Evolutionary conservation across 2,888 invertebrate genomes (phyloP), one percentile per base, ranked within the genome.

Genomic region (Clistopyga incitator): DNA sequence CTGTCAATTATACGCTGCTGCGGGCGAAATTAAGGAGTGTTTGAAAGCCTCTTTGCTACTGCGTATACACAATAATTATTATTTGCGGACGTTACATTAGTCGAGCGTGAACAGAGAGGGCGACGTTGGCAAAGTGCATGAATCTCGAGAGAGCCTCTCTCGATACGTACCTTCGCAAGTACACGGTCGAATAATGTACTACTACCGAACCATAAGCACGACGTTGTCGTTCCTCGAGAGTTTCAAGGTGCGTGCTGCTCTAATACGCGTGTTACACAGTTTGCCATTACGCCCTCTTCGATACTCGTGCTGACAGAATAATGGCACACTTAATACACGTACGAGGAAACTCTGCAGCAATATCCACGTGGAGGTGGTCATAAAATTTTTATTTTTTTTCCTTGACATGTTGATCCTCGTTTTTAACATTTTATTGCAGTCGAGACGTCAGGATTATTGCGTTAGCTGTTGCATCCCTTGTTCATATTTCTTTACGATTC

Each of bases 271-370:
- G 84, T 84, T 84, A 84, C 78, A 78, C 77, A 47, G 68, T 64
- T 75, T 56, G 34, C 75, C 45, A 76, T 76, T 71, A 78, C 78
- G 78, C 84, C 84, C 84, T 78, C 70, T 78, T 81, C 70, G 78
- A 84, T 84, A 81, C 75, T 59, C 81, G 65, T 70, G 87, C 86
- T 86, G 89, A 88, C 87, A 87, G 88, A 85, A 86, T 89, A 88
- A 89, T 89, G 86, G 85, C 81, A 86, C 61, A 85, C 86, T 87
- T 78, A 50, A 74, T 75, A 76, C 65, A 70, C 64, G 65, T 78
- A 72, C 75, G 71, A 50, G 52, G 65, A 61, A 65, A 81, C 52
- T 29, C 47, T 23, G 42, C 34, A 34, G 65, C 11, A 38, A 20
- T 70, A 4, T 45, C 29, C 15, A 80, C 1, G 13, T 38, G 34